These are phyloP conservation scores for Lepeophtheirus salmonis DNA, from an alignment of 1,140 invertebrate species.

Conservation along the genomic window DNA sequence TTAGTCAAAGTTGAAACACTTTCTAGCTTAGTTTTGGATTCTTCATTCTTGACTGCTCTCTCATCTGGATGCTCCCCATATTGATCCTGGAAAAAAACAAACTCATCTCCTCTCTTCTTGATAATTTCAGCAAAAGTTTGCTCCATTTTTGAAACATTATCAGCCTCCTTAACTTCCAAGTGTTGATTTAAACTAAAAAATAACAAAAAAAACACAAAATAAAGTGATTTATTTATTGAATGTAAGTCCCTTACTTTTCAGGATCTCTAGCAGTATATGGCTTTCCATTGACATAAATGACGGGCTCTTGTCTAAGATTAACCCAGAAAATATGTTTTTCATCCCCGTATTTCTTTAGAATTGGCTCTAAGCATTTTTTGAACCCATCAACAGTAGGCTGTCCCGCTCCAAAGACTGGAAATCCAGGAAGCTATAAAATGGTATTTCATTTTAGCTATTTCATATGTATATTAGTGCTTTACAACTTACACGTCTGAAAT, in stretches of 20 bases:
- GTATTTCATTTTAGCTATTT: not conserved
- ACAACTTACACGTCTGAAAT: conserved; percentile 15
- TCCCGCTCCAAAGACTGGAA: conserved; percentile 17
- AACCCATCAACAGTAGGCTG: conserved; percentile 13
- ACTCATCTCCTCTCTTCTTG: conserved; percentile 16
- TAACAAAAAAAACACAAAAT: not conserved
- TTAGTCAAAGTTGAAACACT: conserved; percentile 6
- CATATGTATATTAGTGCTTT: not conserved
- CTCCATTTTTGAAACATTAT: conserved; percentile 8
- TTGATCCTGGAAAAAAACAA: conserved; percentile 16
- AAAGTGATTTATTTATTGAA: not conserved
- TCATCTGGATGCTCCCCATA: conserved; percentile 19
- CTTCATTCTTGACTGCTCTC: conserved; percentile 14
- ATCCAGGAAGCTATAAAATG: conserved; percentile 17
- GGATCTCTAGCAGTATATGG: conserved; percentile 16
- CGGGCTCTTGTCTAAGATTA: conserved; percentile 16
- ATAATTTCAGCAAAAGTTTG: conserved; percentile 12
- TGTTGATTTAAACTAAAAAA: conserved; percentile 13
- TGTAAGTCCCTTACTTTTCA: conserved; percentile 11
- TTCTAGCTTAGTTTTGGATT: conserved; percentile 5
- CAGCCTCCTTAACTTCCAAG: conserved; percentile 10
- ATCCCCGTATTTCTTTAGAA: conserved; percentile 18
- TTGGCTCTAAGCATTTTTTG: conserved; percentile 13
- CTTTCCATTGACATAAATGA: conserved; percentile 15
- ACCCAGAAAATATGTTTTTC: conserved; percentile 18